A percentile compares a stretch with the other conserved stretches of the same genome.
Conservation (phyloP, 2,113 vertebrate species). For the Rynchops niger region DNA sequence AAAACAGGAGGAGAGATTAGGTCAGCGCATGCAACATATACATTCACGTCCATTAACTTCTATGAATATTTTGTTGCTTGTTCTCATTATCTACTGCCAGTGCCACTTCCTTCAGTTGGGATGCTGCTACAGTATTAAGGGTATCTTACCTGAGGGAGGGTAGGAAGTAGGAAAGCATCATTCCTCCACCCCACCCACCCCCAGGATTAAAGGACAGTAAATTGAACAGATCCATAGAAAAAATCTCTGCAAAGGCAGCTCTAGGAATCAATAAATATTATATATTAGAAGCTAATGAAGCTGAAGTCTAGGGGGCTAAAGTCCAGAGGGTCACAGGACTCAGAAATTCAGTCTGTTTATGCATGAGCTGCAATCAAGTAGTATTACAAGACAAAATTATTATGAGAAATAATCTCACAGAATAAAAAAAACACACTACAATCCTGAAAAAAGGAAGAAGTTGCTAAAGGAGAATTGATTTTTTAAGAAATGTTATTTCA, state of each 20-base stretch:
- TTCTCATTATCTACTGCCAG: background rate
- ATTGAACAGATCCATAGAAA: background rate
- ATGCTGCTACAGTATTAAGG: background rate
- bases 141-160: background rate
- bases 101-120: background rate
- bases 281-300: background rate
- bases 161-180: background rate
- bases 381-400: background rate
- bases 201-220: background rate
- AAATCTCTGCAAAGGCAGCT: background rate
- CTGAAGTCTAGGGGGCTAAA: background rate
- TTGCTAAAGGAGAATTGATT: background rate
- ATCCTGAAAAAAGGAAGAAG: background rate
- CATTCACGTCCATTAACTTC: background rate
- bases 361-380: background rate
- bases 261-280: background rate
- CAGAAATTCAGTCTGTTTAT: background rate
- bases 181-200: fast-evolving
- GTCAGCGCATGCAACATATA: background rate
- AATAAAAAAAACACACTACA: background rate
- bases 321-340: background rate
- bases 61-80: background rate
- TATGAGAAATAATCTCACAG: background rate
- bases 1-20: background rate
- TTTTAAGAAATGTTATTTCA: background rate